These are phyloP conservation scores for Hemichromis elongatus DNA, from an alignment of 2,113 vertebrate genomes.

Conservation along the genomic window DNA sequence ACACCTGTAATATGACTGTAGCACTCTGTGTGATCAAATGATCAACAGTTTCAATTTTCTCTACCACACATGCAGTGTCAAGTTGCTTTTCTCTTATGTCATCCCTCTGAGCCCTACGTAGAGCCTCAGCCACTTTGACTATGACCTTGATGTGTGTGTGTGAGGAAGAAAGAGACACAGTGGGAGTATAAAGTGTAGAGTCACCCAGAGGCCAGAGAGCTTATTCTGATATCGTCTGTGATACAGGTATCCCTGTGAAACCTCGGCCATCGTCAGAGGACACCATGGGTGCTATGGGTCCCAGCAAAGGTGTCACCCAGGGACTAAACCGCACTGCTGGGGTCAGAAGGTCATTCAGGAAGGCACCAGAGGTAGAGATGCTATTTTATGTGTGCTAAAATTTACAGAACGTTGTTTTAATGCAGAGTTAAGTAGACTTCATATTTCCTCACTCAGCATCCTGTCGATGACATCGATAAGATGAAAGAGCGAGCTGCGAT, in stretches of 20 bases:
- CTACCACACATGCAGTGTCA: slow-evolving; percentile 21
- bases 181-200: slow-evolving; percentile 34
- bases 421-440: background rate
- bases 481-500: slow-evolving; percentile 98
- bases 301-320: slow-evolving; percentile 89
- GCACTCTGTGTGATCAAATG: background rate
- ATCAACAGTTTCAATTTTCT: slow-evolving; percentile 43
- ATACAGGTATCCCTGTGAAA: slow-evolving; percentile 88
- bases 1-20: background rate
- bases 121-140: slow-evolving; percentile 20
- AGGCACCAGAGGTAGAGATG: slow-evolving; percentile 86
- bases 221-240: slow-evolving; percentile 1
- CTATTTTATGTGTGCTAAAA: background rate
- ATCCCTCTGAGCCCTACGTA: slow-evolving; percentile 35
- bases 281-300: slow-evolving; percentile 78
- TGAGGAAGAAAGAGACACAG: background rate
- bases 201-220: slow-evolving; percentile 24
- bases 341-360: slow-evolving; percentile 95
- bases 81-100: slow-evolving; percentile 34
- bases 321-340: slow-evolving; percentile 89
- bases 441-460: slow-evolving; percentile 74
- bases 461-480: slow-evolving; percentile 97
- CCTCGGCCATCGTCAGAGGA: slow-evolving; percentile 89
- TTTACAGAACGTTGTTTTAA: background rate
- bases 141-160: slow-evolving; percentile 26